phyloP scores from a whole-genome alignment of 2,888 invertebrate species.

The Pomacea canaliculata region DNA sequence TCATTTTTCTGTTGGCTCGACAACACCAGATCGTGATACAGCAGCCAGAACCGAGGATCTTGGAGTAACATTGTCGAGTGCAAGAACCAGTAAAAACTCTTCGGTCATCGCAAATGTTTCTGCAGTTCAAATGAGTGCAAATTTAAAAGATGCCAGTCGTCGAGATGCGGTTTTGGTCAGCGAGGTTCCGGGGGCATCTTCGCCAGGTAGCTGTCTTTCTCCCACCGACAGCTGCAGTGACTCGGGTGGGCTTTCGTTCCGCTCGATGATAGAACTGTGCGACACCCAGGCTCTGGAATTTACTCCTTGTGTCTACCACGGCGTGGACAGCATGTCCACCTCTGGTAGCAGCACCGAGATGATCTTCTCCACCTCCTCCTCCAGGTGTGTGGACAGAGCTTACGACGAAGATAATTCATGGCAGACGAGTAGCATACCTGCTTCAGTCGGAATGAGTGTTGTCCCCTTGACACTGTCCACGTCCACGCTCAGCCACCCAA shows the following conservation, averaged over 20 bases:
- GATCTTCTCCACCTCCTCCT: conserved; percentile 24
- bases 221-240: conserved; percentile 12
- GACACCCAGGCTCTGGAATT: conserved; percentile 22
- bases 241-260: not conserved
- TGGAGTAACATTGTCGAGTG: no score
- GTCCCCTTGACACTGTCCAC: not conserved
- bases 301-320: not conserved
- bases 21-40: no score
- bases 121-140: no score
- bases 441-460: not conserved
- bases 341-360: conserved; percentile 20
- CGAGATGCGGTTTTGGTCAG: no score
- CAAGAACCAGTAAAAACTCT: no score
- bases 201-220: conserved; percentile 3
- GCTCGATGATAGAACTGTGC: conserved; percentile 18
- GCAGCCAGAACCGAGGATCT: no score
- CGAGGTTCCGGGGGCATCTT: not conserved
- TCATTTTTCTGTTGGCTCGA: no score
- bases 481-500: not conserved
- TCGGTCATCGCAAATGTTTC: no score
- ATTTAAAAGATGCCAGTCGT: no score
- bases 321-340: conserved; percentile 21
- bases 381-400: not conserved
- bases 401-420: not conserved
- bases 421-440: no score